Conservation (phyloP, 2,888 invertebrate species). For the Platycnemis pennipes region DNA sequence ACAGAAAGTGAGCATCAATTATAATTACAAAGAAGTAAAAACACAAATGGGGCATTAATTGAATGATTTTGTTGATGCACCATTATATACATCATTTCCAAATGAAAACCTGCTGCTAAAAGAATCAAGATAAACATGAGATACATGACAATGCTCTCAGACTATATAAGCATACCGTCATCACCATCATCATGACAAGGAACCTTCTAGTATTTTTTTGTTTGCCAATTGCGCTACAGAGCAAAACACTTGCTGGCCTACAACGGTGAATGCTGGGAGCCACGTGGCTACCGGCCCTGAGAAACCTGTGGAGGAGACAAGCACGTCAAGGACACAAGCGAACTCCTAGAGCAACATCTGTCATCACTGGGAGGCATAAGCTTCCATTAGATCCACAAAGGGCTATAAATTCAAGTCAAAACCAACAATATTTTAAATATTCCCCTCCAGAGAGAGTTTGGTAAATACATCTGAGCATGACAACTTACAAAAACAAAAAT, state of each 20-base stretch:
- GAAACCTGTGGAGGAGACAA: slow-evolving; percentile 67
- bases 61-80: neutral
- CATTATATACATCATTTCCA: neutral
- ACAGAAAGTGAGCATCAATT: slow-evolving; percentile 6
- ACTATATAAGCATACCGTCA: slow-evolving; percentile 59
- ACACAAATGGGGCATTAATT: neutral
- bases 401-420: slow-evolving; percentile 23
- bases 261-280: slow-evolving; percentile 62
- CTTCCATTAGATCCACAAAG: slow-evolving; percentile 57
- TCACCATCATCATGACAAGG: slow-evolving; percentile 67
- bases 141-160: slow-evolving; percentile 46
- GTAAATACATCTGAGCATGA: neutral
- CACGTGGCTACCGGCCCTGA: slow-evolving; percentile 53
- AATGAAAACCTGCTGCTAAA: slow-evolving; percentile 12
- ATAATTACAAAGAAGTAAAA: neutral
- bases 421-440: neutral
- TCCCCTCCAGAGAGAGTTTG: neutral
- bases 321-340: slow-evolving; percentile 57
- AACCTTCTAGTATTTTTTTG: slow-evolving; percentile 64
- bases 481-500: neutral
- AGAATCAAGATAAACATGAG: slow-evolving; percentile 30
- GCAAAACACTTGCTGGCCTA: slow-evolving; percentile 61
- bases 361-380: slow-evolving; percentile 56
- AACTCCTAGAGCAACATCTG: slow-evolving; percentile 60
- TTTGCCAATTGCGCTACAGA: slow-evolving; percentile 65